Base-by-base conservation (phyloP, 2,113 vertebrate species). In the Bungarus multicinctus region DNA sequence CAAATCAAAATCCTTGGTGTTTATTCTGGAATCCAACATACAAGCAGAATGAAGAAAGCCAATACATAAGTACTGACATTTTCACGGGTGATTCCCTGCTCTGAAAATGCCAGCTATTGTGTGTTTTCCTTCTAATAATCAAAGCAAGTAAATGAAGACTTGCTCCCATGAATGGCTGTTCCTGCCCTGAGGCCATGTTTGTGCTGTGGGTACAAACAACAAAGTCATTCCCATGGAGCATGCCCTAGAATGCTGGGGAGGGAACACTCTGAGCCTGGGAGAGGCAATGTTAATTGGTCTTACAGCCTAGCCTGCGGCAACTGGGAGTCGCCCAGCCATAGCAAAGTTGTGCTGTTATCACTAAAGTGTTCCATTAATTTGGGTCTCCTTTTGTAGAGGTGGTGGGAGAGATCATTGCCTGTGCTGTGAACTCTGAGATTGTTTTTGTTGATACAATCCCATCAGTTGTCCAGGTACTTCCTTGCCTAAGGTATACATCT, bases 121-220 rank as follows among this genome's bases (percentile, higher is more conserved):
- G 58, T 74, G n/a, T 74, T 89, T 60, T 54, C 85, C 47, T 88
- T 22, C 34, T 88, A 18, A 88, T 89, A 53, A 89, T 92, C 91
- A 92, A 92, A 92, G 86, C 53, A 34, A 2, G 25, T 23, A 88
- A 74, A 64, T 52, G 74, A 88, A 88, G 87, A 60, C 22, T 64
- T 74, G 87, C 85, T 39, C 60, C 81, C 91, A 92, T 88, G 91
- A 50, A 89, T 81, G 91, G 58, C 58, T 88, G 58, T 60, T 69
- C 58, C 50, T 55, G 87, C 91, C 91, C 60, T 64, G n/a, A 74
- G 91, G 91, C 57, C 91, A 92, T 50, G 50, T 89, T 92, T 89
- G 91, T 92, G 91, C 91, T 92, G 87, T 92, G 91, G 91, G 91
- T 92, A 88, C 69, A 92, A 88, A 92, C 91, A 92, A 53, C 58